These are phyloP conservation scores for Nesoenas mayeri DNA, from an alignment of 2,113 vertebrate genomes.

Conservation along the genomic window DNA sequence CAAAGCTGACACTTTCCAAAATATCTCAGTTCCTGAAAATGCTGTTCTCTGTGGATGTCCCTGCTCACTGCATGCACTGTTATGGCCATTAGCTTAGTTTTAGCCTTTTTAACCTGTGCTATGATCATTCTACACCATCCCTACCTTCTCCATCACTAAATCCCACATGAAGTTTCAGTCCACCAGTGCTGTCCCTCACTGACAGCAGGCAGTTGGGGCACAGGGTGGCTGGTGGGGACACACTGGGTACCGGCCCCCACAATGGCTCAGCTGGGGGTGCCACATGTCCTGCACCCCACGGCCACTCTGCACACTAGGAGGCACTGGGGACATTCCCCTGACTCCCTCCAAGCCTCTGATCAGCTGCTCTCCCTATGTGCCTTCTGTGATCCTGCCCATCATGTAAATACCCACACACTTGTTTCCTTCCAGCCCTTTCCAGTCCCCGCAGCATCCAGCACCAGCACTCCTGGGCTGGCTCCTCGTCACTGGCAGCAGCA, in stretches of 20 bases:
- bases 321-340: neutral
- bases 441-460: neutral
- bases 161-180: fast-evolving
- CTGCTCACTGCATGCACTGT: neutral
- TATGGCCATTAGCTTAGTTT: neutral
- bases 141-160: neutral
- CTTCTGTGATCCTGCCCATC: neutral
- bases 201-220: fast-evolving
- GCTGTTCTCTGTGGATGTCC: neutral
- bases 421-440: neutral
- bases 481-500: neutral
- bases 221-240: fast-evolving
- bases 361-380: neutral
- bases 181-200: neutral
- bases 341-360: neutral
- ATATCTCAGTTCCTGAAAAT: neutral
- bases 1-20: neutral
- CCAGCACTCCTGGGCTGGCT: neutral
- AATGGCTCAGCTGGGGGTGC: neutral
- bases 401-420: fast-evolving
- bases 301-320: fast-evolving
- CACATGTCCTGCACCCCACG: neutral
- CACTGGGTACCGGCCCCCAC: fast-evolving
- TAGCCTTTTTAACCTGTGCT: fast-evolving
- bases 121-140: neutral